Evolutionary conservation across 1,140 invertebrate species (phyloP).

Genomic region (Reticulitermes speratus): DNA sequence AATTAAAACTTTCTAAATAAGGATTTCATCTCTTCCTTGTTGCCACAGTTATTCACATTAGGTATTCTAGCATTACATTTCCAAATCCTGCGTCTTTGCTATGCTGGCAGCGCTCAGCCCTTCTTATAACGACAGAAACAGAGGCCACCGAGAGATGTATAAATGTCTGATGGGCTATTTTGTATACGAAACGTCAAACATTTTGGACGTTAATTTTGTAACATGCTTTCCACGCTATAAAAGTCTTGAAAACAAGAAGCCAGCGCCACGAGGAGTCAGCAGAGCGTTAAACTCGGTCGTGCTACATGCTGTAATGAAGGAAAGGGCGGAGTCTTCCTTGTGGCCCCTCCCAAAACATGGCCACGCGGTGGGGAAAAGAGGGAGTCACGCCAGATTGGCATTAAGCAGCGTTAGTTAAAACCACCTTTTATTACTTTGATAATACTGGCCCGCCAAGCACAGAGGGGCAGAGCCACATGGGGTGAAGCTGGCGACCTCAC

Average conservation of each 20-base stretch:
- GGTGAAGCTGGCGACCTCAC: background rate
- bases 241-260: background rate
- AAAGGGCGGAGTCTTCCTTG: background rate
- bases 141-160: background rate
- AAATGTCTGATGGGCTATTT: background rate
- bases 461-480: slow-evolving; percentile 4
- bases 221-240: background rate
- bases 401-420: slow-evolving; percentile 12
- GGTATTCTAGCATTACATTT: background rate
- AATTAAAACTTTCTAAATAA: background rate
- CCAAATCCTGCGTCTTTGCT: background rate
- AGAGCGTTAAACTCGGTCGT: background rate
- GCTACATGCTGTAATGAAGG: background rate
- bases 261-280: background rate
- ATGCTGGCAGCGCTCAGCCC: background rate
- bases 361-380: background rate
- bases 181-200: background rate
- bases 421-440: slow-evolving; percentile 19
- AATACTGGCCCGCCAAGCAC: background rate
- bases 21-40: background rate
- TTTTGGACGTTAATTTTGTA: background rate
- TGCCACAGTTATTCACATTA: background rate
- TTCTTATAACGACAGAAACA: background rate
- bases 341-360: slow-evolving; percentile 6
- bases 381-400: background rate